phyloP scores from a whole-genome alignment of 2,113 vertebrate genomes.

The Sakesphorus luctuosus region DNA sequence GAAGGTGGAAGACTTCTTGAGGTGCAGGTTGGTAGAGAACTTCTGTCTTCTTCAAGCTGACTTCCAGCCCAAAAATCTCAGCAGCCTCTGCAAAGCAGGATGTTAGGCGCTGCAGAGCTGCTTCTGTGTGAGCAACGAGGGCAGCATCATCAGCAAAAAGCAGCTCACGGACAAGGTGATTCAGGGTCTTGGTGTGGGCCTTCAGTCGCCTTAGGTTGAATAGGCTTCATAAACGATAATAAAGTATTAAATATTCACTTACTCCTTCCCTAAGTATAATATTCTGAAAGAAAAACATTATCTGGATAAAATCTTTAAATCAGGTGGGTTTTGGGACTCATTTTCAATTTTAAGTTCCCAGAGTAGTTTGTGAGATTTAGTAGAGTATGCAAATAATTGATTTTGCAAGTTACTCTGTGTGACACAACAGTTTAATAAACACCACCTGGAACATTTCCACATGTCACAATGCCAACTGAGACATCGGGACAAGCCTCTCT shows the following conservation, averaged over 20 bases:
- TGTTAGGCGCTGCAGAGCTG: no score
- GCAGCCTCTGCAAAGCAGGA: no score
- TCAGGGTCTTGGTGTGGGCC: no score
- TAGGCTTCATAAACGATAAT: no score
- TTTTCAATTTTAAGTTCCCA: background rate
- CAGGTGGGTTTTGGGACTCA: background rate
- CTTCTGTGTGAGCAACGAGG: no score
- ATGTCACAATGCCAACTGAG: background rate
- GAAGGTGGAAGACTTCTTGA: no score
- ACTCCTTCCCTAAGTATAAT: accelerated
- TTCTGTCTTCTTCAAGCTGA: no score
- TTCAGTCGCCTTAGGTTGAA: no score
- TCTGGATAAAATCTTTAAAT: background rate
- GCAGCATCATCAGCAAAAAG: no score
- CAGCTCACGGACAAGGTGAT: no score
- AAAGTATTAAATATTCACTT: background rate
- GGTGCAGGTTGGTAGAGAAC: no score
- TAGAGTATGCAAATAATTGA: background rate
- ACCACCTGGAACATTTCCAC: background rate
- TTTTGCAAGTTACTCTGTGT: accelerated
- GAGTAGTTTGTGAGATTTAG: background rate
- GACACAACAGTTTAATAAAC: background rate
- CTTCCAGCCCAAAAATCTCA: no score
- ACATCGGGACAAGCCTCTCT: background rate
- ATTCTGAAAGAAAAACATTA: background rate